Base-by-base conservation (phyloP, 2,888 invertebrate species). In the Stenoptilia bipunctidactyla region DNA sequence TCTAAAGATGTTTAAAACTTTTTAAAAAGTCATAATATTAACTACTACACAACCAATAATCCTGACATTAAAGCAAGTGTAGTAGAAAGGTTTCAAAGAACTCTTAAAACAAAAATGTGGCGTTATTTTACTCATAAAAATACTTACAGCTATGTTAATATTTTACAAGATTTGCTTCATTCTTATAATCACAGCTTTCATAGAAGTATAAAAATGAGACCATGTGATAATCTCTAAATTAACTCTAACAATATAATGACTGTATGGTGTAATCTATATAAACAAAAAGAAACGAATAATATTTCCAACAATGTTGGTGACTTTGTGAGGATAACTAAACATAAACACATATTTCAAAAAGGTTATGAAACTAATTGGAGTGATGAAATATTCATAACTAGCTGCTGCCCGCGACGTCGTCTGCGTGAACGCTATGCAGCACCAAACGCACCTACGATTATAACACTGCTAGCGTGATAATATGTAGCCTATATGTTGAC, bases 351-450 rank as follows among this genome's bases (percentile, higher is more conserved):
- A 27, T 54, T 52, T 44, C 44, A 52, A 47, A 54, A 54, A 41
- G 50, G 54, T 2, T 56, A 53, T 43, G 51, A 53, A 47, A 42
- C 54, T 5, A 53, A 54, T 36, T 54, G 53, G 54, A 56, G 53
- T 47, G 53, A 54, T 47, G 51, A 56, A 50, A 48, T 56, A 33
- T 56, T 56, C 42, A 45, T n/a, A n/a, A n/a, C n/a, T n/a, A n/a
- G n/a, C n/a, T n/a, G n/a, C n/a, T n/a, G n/a, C n/a, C n/a, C n/a
- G n/a, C n/a, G n/a, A n/a, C n/a, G n/a, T n/a, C n/a, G n/a, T n/a
- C n/a, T n/a, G n/a, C n/a, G n/a, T n/a, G n/a, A n/a, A n/a, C n/a
- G n/a, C n/a, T n/a, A n/a, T n/a, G n/a, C n/a, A n/a, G n/a, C n/a
- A n/a, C n/a, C n/a, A n/a, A n/a, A n/a, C n/a, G n/a, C n/a, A n/a